Base-by-base conservation (phyloP, 1,140 invertebrate genomes). In the Sipha flava region DNA sequence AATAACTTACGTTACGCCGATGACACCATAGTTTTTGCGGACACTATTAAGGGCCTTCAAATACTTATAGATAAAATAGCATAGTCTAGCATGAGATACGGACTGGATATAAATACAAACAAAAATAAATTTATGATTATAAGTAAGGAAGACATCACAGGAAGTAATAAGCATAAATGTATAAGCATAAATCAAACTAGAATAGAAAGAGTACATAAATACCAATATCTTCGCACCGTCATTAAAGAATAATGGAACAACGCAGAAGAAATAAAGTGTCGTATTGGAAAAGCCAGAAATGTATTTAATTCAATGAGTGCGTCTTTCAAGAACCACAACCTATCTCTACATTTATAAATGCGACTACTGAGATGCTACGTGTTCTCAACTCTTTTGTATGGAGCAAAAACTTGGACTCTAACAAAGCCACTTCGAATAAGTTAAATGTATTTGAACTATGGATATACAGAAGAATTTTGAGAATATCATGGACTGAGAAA, bases 1-100 rank as follows among this genome's bases (percentile, higher is more conserved):
- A 31, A 79, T 23, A 81, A 64, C 52, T 66, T 81, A 18, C 26
- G 80, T 21, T 81, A 81, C 49, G 80, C 72, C 3, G 72, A 81
- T 45, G 80, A 64, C 34, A 79, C 70, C 5, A n/a, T 79, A 0
- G 3, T 81, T 2, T 9, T 81, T 7, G 80, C 80, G 26, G 73
- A 64, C 10, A 75, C 16, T 77, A 31, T 37, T 37, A 47, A 75
- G 43, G 70, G 43, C 4, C 57, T 81, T 4, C 70, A 77, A 62
- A 31, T 3, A n/a, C 34, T 80, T 9, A 72, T 80, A 26, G 37
- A 52, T 26, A 72, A 45, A 18, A 34, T 80, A 21, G 52, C n/a
- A 64, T 18, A 52, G 5, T 49, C 10, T 16, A 21, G 31, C 66
- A 52, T n/a, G n/a, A n/a, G 68, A 70, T 75, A 75, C 21, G 80